phyloP scores from a whole-genome alignment of 1,140 invertebrate genomes.

The Drosophila funebris region DNA sequence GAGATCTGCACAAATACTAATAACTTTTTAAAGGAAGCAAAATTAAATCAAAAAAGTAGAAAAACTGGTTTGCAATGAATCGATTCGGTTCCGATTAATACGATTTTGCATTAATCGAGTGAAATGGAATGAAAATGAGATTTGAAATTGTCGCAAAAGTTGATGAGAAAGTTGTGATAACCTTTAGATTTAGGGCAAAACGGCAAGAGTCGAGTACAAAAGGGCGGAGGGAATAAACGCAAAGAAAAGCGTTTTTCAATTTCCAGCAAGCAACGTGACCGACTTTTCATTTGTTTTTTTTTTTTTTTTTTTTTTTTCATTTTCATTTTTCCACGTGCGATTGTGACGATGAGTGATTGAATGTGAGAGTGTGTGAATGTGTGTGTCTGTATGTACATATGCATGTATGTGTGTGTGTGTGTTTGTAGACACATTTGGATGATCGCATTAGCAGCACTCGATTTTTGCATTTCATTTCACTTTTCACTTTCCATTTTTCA shows the following conservation, averaged over 20 bases:
- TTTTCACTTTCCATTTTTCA: constrained; percentile 45
- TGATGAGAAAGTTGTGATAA: constrained; percentile 42
- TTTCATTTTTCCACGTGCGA: constrained; percentile 2
- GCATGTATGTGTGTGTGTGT: constrained; percentile 12
- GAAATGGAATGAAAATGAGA: constrained; percentile 7
- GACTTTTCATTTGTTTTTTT: constrained; percentile 12
- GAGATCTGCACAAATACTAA: too few relatives aligned
- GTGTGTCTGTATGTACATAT: constrained; percentile 15
- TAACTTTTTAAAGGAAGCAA: background rate
- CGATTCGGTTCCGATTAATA: background rate
- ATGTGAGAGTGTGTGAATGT: background rate
- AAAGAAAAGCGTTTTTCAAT: constrained; percentile 54
- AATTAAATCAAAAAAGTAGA: background rate
- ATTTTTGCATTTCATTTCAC: constrained; percentile 55
- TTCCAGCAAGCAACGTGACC: constrained; percentile 37
- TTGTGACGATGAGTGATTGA: constrained; percentile 22
- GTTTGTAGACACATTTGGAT: constrained; percentile 33
- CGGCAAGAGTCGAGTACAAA: background rate
- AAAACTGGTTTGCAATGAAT: background rate
- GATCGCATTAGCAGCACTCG: constrained; percentile 38
- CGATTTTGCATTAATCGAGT: constrained; percentile 3
- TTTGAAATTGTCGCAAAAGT: constrained; percentile 5
- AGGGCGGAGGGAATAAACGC: constrained; percentile 7
- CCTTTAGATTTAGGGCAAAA: constrained; percentile 14
- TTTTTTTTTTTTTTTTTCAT: background rate